Evolutionary conservation across 37 sponge, comb jelly and placozoan genomes (phyloP).

Genomic region (Haliclona indistincta): DNA sequence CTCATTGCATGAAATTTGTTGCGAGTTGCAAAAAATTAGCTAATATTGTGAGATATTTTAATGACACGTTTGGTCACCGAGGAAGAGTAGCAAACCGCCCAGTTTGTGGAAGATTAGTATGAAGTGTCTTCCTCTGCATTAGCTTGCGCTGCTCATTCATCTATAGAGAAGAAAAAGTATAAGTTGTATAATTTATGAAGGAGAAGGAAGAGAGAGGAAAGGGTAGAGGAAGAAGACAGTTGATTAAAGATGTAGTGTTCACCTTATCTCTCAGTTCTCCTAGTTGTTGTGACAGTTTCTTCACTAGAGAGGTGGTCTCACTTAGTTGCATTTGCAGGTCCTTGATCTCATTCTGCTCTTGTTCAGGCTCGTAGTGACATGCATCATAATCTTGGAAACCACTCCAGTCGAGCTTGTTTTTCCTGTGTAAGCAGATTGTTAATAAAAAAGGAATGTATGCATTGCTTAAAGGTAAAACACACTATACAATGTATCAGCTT

Average conservation of each 20-base stretch:
- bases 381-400: conserved; percentile 95
- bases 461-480: too few relatives aligned
- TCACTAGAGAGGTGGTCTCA: conserved; percentile 69
- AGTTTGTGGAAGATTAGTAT: conserved; percentile 45
- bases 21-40: too few relatives aligned
- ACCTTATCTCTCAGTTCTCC: conserved; percentile 86
- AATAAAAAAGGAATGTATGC: too few relatives aligned
- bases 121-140: conserved; percentile 62
- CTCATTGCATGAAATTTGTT: too few relatives aligned
- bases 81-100: too few relatives aligned
- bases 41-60: too few relatives aligned
- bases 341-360: conserved; percentile 90
- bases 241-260: too few relatives aligned
- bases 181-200: not conserved
- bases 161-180: conserved; percentile 39
- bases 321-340: conserved; percentile 70
- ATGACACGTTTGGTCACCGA: too few relatives aligned
- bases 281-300: conserved; percentile 70
- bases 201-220: not conserved
- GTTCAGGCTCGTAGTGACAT: conserved; percentile 94
- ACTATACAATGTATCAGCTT: too few relatives aligned
- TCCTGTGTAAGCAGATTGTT: too few relatives aligned
- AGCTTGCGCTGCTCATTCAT: conserved; percentile 84
- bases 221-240: not conserved
- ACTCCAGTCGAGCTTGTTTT: conserved; percentile 65